phyloP scores from a whole-genome alignment of 2,113 vertebrate species.

The Otocyon megalotis region DNA sequence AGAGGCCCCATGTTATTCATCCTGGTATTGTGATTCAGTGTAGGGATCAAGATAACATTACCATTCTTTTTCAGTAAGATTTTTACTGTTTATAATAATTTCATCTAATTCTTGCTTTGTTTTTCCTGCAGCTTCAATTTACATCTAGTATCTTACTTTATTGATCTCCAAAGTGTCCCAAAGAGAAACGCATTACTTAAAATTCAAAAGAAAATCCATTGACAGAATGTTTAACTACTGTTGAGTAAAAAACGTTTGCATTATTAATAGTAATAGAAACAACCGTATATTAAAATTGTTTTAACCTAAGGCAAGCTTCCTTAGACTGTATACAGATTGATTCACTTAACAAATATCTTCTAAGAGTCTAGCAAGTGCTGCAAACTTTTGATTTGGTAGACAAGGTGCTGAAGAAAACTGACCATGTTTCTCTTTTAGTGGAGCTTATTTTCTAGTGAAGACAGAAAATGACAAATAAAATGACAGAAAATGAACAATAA shows the following conservation, averaged over 20 bases:
- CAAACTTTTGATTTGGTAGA: not conserved
- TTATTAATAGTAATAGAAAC: conserved; percentile 46
- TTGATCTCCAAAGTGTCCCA: not conserved
- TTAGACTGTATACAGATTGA: not conserved
- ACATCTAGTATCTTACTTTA: conserved; percentile 29
- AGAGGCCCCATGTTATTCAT: not conserved
- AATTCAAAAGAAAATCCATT: conserved; percentile 30
- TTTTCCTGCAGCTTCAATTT: conserved; percentile 12
- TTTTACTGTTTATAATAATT: conserved; percentile 4
- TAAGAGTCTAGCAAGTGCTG: not conserved
- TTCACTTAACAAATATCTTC: not conserved
- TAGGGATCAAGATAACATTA: not conserved
- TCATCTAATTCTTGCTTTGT: conserved; percentile 18
- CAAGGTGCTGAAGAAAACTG: not conserved
- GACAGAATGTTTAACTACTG: not conserved
- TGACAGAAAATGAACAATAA: not conserved
- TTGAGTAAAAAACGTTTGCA: not conserved
- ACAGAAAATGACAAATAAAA: not conserved
- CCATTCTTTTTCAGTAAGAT: not conserved
- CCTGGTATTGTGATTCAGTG: not conserved
- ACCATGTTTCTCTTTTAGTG: not conserved
- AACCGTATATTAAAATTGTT: not conserved
- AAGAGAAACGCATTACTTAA: conserved; percentile 31
- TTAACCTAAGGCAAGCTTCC: not conserved
- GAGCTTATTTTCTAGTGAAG: not conserved